These are phyloP conservation scores for Pimpla rufipes DNA, from an alignment of 2,888 invertebrate species.

Conservation along the genomic window DNA sequence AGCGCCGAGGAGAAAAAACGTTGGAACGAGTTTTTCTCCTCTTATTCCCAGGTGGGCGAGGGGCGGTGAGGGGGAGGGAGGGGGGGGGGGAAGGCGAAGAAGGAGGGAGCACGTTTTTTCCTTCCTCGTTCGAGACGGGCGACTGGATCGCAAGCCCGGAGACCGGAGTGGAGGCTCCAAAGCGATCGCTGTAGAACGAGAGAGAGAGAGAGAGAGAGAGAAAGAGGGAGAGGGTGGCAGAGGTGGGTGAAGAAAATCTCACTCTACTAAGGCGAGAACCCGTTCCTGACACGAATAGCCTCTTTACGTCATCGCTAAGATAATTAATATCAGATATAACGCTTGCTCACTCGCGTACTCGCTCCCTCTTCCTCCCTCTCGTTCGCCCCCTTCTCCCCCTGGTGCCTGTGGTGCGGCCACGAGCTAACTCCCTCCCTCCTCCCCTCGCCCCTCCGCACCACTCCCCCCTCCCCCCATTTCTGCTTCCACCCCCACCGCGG, in stretches of 20 bases:
- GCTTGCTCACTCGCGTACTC: slow-evolving; percentile 60
- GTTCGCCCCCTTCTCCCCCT: neutral
- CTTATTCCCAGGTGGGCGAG: slow-evolving; percentile 15
- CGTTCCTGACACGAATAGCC: slow-evolving; percentile 68
- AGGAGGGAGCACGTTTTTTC: slow-evolving; percentile 10
- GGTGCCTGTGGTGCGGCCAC: neutral
- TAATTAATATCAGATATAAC: slow-evolving; percentile 68
- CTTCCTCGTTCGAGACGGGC: slow-evolving; percentile 16
- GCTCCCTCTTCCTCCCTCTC: slow-evolving; percentile 9
- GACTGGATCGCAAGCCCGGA: slow-evolving; percentile 42
- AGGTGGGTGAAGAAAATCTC: slow-evolving; percentile 58
- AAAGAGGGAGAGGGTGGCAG: neutral
- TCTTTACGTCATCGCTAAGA: slow-evolving; percentile 68
- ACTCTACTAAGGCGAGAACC: slow-evolving; percentile 57
- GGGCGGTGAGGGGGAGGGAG: no score
- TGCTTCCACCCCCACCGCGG: slow-evolving; percentile 26
- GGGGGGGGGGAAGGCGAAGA: no score
- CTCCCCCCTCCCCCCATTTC: neutral
- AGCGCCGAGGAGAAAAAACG: slow-evolving; percentile 31
- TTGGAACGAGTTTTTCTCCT: slow-evolving; percentile 10
- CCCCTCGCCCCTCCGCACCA: slow-evolving; percentile 18
- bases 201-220: no score
- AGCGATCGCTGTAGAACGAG: slow-evolving; percentile 48
- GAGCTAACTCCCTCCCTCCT: slow-evolving; percentile 5
- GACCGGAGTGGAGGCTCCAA: slow-evolving; percentile 37